A percentile compares a stretch with the other conserved stretches of the same genome.
These are phyloP conservation scores for Bos javanicus DNA, from an alignment of 2,113 vertebrate species.

Conservation along the genomic window DNA sequence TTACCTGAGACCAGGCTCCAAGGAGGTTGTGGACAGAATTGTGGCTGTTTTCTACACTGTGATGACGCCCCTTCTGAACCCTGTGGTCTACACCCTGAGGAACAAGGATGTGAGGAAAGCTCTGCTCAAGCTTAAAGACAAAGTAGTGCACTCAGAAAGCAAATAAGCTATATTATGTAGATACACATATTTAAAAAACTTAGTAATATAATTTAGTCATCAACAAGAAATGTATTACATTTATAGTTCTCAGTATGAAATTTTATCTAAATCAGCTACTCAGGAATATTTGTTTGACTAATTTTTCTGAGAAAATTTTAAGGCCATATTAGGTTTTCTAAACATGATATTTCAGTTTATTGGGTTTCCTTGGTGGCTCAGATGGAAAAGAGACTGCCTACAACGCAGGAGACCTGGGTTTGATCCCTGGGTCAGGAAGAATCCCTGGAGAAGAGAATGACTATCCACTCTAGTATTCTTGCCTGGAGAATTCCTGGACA, in stretches of 20 bases:
- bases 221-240: not conserved
- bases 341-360: not conserved
- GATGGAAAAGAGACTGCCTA: no score
- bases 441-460: not conserved
- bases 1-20: conserved; percentile 15
- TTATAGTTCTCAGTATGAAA: not conserved
- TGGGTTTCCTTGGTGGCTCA: no score
- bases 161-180: not conserved
- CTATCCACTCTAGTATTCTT: not conserved
- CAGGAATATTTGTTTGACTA: not conserved
- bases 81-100: not conserved
- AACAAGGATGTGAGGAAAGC: not conserved
- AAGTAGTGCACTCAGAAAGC: not conserved
- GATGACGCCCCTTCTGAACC: no score
- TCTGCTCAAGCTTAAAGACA: not conserved
- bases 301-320: not conserved
- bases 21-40: not conserved
- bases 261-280: not conserved
- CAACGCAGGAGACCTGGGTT: no score
- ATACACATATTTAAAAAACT: not conserved
- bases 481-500: not conserved
- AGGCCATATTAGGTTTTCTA: not conserved
- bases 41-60: no score
- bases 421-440: not conserved
- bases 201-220: not conserved